Base-by-base conservation (phyloP, 1,140 invertebrate genomes). In the Aethina tumida region DNA sequence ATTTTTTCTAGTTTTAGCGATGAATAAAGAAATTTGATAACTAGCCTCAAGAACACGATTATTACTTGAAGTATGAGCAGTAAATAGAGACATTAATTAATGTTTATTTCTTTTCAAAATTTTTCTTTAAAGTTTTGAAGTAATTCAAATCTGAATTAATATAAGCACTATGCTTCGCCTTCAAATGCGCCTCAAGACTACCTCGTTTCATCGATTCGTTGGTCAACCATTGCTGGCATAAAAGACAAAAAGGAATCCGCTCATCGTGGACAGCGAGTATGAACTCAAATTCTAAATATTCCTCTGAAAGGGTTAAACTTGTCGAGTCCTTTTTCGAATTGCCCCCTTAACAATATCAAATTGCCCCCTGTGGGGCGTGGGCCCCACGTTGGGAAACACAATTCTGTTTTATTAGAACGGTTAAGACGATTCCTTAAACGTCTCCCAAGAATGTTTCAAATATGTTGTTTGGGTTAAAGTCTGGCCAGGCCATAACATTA, bases 101-200 rank as follows among this genome's bases (percentile, higher is more conserved):
- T 39, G 36, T 43, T 32, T 18, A 7, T 39, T 31, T 30, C 27
- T 47, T 44, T 44, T 47, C 17, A 37, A 35, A 40, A 40, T 22
- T 35, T 40, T 40, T 39, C 13, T 29, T 37, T 14, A 45, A 48
- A 45, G 34, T 45, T 29, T 41, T 16, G 36, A 45, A 45, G 24
- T 45, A 45, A 42, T 38, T 45, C 27, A 49, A 49, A 49, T 49
- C 39, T 42, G 47, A 42, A 38, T 34, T 43, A 39, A 38, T 34
- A 46, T 46, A 34, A 40, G 29, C 30, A 44, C 31, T 33, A 44
- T 1, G 42, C 40, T 44, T 44, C 24, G 31, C 43, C 32, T 36
- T 45, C 25, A 41, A 45, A 41, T 41, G 37, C 29, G 37, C 35
- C 35, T 44, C 37, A 44, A 44, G 39, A 44, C 37, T 15, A 28